Percentiles rank a stretch among this genome's conserved stretches.
Evolutionary conservation across 2,113 vertebrate genomes (phyloP).

Genomic region (Periophthalmodon schlosseri): DNA sequence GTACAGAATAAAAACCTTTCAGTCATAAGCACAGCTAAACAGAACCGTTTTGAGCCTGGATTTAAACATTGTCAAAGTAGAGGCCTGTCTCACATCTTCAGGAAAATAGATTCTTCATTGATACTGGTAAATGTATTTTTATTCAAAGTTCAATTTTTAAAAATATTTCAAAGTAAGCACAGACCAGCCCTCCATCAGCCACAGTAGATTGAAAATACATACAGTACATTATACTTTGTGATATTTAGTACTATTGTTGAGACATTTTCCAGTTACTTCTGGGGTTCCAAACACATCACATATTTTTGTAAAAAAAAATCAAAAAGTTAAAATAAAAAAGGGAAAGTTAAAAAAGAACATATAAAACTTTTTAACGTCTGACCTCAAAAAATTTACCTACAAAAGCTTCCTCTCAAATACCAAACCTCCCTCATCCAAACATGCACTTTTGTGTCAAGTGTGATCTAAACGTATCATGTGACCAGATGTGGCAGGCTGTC

Average conservation of each 20-base stretch:
- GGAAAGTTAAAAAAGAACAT: background rate
- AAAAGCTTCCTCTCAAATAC: background rate
- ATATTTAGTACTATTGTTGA: too few species aligned
- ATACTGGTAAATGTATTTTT: background rate
- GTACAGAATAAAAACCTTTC: too few species aligned
- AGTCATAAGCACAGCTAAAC: too few species aligned
- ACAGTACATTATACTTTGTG: too few species aligned
- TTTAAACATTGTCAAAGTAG: too few species aligned
- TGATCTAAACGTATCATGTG: background rate
- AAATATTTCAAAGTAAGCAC: background rate
- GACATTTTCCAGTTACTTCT: too few species aligned
- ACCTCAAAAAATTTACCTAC: background rate
- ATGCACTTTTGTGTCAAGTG: background rate
- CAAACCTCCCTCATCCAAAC: background rate
- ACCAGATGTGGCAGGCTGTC: constrained; percentile 11
- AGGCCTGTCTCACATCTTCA: too few species aligned
- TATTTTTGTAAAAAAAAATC: background rate
- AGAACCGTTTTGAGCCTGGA: too few species aligned
- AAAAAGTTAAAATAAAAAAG: too few species aligned
- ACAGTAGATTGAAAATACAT: too few species aligned
- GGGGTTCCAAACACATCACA: background rate
- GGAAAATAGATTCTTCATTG: too few species aligned
- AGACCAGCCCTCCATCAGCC: background rate
- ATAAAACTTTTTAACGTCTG: background rate
- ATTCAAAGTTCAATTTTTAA: background rate